A percentile compares a stretch with the other conserved stretches of the same genome.
Evolutionary conservation across 2,113 vertebrate genomes (phyloP).

Genomic region (Dunckerocampus dactyliophorus): DNA sequence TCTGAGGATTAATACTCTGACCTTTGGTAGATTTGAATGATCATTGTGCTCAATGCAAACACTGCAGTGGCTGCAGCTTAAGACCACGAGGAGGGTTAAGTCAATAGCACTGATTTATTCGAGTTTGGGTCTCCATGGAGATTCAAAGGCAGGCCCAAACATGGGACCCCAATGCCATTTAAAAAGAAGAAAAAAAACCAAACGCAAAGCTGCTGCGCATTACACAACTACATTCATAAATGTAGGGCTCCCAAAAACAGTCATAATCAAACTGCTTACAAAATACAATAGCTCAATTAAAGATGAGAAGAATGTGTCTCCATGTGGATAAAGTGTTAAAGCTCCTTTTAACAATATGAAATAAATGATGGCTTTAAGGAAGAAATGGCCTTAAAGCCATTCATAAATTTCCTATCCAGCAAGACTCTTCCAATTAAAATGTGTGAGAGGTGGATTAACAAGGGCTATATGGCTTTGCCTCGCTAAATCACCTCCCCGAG

Average conservation of each 20-base stretch:
- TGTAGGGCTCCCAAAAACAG: slow-evolving; percentile 1
- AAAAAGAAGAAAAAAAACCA: slow-evolving; percentile 3
- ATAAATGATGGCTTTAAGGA: slow-evolving; percentile 70
- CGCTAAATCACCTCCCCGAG: slow-evolving; percentile 72
- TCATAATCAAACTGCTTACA: slow-evolving; percentile 29
- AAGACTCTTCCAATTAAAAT: slow-evolving; percentile 78
- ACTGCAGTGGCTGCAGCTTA: slow-evolving; percentile 58
- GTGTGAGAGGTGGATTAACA: slow-evolving; percentile 76
- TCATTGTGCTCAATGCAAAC: slow-evolving; percentile 49
- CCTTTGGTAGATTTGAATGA: slow-evolving; percentile 68
- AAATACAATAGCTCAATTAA: slow-evolving; percentile 57
- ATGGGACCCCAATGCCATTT: slow-evolving; percentile 29
- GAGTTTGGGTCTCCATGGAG: slow-evolving; percentile 64
- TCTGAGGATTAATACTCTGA: slow-evolving; percentile 71
- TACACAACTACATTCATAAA: slow-evolving; percentile 16
- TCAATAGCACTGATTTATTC: slow-evolving; percentile 63
- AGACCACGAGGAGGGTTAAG: slow-evolving; percentile 69
- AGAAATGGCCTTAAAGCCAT: slow-evolving; percentile 73
- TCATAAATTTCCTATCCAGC: slow-evolving; percentile 73
- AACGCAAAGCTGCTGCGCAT: slow-evolving; percentile 15
- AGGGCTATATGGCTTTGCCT: slow-evolving; percentile 72
- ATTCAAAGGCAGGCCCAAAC: slow-evolving; percentile 56
- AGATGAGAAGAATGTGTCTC: slow-evolving; percentile 56
- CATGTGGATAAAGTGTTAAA: slow-evolving; percentile 68
- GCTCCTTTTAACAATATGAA: slow-evolving; percentile 66